Percentiles rank a stretch among this genome's conserved stretches.
These are phyloP conservation scores for Melangyna quadrimaculata DNA, from an alignment of 2,888 invertebrate species.

Conservation along the genomic window DNA sequence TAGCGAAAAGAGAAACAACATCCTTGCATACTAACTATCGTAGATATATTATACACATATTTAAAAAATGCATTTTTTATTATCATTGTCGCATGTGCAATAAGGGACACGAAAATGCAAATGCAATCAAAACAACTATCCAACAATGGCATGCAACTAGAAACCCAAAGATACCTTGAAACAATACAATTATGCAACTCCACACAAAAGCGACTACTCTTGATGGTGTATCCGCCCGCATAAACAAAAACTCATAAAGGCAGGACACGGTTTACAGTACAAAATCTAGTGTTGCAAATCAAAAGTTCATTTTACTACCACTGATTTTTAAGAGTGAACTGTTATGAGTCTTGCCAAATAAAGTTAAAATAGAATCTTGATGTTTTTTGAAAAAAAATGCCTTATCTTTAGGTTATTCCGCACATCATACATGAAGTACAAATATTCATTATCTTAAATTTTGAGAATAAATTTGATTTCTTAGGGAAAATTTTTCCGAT, in stretches of 20 bases:
- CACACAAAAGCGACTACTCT: neutral
- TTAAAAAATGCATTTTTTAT: neutral
- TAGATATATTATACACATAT: neutral
- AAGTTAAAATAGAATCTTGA: no score
- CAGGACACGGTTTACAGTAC: neutral
- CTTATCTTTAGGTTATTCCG: no score
- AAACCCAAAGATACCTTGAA: neutral
- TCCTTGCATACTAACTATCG: neutral
- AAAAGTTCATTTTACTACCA: no score
- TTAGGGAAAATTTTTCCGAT: no score
- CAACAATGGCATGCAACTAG: neutral
- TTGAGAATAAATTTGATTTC: no score
- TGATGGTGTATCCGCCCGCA: neutral
- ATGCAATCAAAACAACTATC: conserved; percentile 23
- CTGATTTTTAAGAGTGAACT: no score
- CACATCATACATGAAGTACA: no score
- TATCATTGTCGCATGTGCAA: neutral
- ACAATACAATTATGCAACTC: conserved; percentile 45
- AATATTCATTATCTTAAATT: no score
- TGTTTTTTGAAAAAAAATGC: no score
- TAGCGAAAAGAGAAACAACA: neutral
- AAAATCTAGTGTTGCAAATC: neutral
- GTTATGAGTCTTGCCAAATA: neutral
- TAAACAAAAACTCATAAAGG: neutral
- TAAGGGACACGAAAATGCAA: conserved; percentile 9